Evolutionary conservation across 2,888 invertebrate species (phyloP).

Genomic region (Drosophila nr. perissopoda): DNA sequence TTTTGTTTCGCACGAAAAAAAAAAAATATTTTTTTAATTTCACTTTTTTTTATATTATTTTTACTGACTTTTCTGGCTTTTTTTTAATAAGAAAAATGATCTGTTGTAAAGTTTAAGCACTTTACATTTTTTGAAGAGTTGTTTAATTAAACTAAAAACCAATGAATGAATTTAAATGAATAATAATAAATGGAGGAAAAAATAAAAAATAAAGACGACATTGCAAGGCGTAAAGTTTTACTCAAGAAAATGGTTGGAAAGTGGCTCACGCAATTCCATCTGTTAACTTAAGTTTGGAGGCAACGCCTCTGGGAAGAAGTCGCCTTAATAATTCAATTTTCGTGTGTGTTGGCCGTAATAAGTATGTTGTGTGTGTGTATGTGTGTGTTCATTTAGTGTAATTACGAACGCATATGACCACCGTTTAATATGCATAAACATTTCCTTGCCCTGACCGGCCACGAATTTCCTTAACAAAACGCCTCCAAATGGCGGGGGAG

Average conservation of each 20-base stretch:
- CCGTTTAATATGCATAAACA: conserved; percentile 68
- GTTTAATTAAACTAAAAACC: background rate
- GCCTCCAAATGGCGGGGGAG: conserved; percentile 45
- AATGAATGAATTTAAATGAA: background rate
- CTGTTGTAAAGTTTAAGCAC: background rate
- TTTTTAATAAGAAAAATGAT: background rate
- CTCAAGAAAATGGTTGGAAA: conserved; percentile 10
- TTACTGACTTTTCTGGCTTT: background rate
- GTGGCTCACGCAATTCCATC: conserved; percentile 60
- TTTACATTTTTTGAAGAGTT: background rate
- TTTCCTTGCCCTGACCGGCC: conserved; percentile 56
- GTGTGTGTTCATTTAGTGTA: conserved; percentile 74
- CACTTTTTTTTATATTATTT: background rate
- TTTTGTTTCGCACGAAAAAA: background rate
- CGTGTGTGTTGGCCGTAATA: conserved; percentile 64
- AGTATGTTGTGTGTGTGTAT: conserved; percentile 37
- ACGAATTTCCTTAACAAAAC: conserved; percentile 75
- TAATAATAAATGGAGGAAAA: background rate
- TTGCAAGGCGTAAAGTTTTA: background rate
- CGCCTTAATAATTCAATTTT: conserved; percentile 76
- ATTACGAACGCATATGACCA: conserved; percentile 70
- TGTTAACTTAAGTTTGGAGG: conserved; percentile 29
- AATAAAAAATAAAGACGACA: too few relatives aligned
- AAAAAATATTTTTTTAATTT: background rate
- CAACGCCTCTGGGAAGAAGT: conserved; percentile 64